Evolutionary conservation across 1,140 invertebrate species (phyloP).

Genomic region (Galleria mellonella): DNA sequence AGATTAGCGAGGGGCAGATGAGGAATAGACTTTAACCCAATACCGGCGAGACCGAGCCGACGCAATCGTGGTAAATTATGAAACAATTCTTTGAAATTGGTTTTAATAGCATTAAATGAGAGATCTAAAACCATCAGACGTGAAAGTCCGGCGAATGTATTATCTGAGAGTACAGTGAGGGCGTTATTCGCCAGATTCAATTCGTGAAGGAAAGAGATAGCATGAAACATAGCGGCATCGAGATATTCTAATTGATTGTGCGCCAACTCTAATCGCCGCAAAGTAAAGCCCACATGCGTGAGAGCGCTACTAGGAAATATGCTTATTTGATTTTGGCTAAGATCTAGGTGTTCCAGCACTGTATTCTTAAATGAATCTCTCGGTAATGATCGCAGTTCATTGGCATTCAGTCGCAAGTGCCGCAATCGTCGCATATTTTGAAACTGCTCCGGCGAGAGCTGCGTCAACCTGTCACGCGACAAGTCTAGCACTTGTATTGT

Average conservation of each 20-base stretch:
- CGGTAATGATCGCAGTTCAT: conserved; percentile 84
- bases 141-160: conserved; percentile 88
- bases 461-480: conserved; percentile 84
- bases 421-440: conserved; percentile 83
- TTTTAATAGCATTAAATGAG: conserved; percentile 84
- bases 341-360: conserved; percentile 85
- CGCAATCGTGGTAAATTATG: conserved; percentile 88
- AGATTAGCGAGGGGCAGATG: conserved; percentile 82
- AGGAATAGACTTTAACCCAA: conserved; percentile 84
- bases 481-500: conserved; percentile 87
- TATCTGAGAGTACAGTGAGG: conserved; percentile 89
- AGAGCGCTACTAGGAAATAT: conserved; percentile 83
- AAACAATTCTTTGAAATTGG: conserved; percentile 93
- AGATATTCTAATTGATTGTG: conserved; percentile 90
- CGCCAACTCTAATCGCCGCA: conserved; percentile 84
- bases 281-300: conserved; percentile 83
- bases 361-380: conserved; percentile 88
- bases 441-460: conserved; percentile 88
- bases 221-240: conserved; percentile 90
- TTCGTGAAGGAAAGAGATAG: conserved; percentile 84
- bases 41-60: conserved; percentile 82
- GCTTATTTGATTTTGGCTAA: conserved; percentile 86
- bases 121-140: conserved; percentile 86
- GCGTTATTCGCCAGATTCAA: conserved; percentile 88
- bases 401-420: conserved; percentile 84